Base-by-base conservation (phyloP, 2,113 vertebrate genomes). In the Ancistrus triradiatus region DNA sequence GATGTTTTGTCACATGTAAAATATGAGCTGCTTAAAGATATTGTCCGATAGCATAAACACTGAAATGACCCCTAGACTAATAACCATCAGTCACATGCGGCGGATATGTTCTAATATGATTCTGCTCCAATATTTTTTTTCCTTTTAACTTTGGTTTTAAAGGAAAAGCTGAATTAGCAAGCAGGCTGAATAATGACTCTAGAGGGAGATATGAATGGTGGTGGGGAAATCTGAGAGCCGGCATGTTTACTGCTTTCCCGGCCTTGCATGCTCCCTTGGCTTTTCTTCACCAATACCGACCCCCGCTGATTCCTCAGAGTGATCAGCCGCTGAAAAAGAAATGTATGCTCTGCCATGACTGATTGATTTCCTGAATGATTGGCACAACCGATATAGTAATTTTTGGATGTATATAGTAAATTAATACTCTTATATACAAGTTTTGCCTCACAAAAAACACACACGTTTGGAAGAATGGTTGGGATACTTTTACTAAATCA, bases 1-100 rank as follows among this genome's bases (percentile, higher is more conserved):
- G 59, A 63, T 70, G 49, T 74, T 74, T 74, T 70, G 73, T 74
- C 72, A 67, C 62, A 62, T 62, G 57, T 70, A 74, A 70, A 70
- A 70, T 63, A 74, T 40, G 68, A 74, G 63, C 63, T 52, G 63
- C 72, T 70, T 67, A 70, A 66, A 69, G 64, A 70, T 67, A 70
- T 67, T 70, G 58, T 74, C 67, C 64, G 66, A 62, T 63, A 67
- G 62, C 46, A 60, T 62, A 70, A 74, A 74, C 68, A 63, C 22
- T 47, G 53, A 66, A 70, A 66, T 66, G 63, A 66, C 72, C 72
- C 50, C 43, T 19, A 17, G 51, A 49, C 46, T 74, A 66, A 59
- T 63, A 70, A 74, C 67, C 58, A 70, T 74, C 63, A 63, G 48
- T 74, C 63, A 74, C 24, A 15, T 24, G 25, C 28, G 40, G 64